Evolutionary conservation across 2,888 invertebrate species (phyloP).

Genomic region (Poecilus cupreus): DNA sequence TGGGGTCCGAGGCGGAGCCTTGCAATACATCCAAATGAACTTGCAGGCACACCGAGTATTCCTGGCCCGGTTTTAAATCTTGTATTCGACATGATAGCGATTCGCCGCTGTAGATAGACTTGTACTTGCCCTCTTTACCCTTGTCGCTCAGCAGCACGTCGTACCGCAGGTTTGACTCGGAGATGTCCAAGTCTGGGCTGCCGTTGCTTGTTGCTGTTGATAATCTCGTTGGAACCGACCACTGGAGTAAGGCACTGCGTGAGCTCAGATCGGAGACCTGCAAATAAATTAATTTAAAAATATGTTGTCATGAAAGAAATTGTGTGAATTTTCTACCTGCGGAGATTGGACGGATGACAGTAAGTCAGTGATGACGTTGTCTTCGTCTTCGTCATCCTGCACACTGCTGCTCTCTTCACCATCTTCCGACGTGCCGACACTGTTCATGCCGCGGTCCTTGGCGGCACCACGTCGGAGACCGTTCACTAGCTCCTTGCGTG

Average conservation of each 20-base stretch:
- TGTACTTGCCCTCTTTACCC: slow-evolving; percentile 87
- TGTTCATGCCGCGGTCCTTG: slow-evolving; percentile 74
- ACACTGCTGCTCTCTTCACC: slow-evolving; percentile 85
- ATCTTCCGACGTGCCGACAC: slow-evolving; percentile 85
- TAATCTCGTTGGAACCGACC: slow-evolving; percentile 80
- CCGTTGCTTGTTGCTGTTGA: slow-evolving; percentile 73
- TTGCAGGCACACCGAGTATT: slow-evolving; percentile 88
- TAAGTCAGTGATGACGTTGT: slow-evolving; percentile 81
- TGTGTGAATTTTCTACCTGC: slow-evolving; percentile 74
- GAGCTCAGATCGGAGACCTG: slow-evolving; percentile 89
- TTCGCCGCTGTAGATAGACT: slow-evolving; percentile 87
- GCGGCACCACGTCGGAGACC: slow-evolving; percentile 72
- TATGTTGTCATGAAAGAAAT: background rate
- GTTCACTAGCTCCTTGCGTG: slow-evolving; percentile 80
- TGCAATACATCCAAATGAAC: slow-evolving; percentile 84
- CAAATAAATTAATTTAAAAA: slow-evolving; percentile 61
- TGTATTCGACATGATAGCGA: slow-evolving; percentile 87
- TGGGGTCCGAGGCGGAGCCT: slow-evolving; percentile 85
- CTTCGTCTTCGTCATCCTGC: slow-evolving; percentile 84
- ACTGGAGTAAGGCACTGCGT: slow-evolving; percentile 88
- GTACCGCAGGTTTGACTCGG: slow-evolving; percentile 83
- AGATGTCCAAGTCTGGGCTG: slow-evolving; percentile 75
- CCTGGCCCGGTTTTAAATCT: slow-evolving; percentile 90
- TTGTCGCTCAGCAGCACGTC: slow-evolving; percentile 88
- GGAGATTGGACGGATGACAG: slow-evolving; percentile 85